Conservation (phyloP, 2,113 vertebrate species). For the Rhynchopsitta pachyrhyncha region DNA sequence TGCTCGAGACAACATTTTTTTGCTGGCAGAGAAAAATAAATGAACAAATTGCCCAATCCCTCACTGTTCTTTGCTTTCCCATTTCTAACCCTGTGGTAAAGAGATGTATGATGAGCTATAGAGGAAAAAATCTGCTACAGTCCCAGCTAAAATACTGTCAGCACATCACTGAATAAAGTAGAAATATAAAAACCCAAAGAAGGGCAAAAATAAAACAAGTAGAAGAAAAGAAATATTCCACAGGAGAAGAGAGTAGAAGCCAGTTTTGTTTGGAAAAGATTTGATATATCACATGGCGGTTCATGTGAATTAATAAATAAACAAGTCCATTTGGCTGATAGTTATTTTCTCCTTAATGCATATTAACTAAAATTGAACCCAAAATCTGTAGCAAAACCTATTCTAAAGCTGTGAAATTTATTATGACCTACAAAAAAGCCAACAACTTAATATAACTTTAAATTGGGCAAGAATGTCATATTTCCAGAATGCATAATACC, state of each 20-base stretch:
- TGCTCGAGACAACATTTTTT: background rate
- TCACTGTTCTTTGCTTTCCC: background rate
- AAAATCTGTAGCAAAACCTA: background rate
- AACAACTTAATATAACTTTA: background rate
- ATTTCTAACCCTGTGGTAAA: slow-evolving; percentile 44
- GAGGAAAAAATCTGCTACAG: slow-evolving; percentile 51
- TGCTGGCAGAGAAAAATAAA: slow-evolving; percentile 29
- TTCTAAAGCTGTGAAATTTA: background rate
- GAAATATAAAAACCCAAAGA: background rate
- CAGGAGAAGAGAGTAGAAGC: background rate
- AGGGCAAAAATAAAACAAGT: background rate
- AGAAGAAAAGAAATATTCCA: background rate
- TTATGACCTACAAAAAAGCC: background rate
- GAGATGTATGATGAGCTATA: slow-evolving; percentile 34
- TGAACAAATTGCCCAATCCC: background rate
- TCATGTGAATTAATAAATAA: background rate
- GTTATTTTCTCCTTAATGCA: background rate
- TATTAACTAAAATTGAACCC: background rate
- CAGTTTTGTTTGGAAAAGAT: background rate
- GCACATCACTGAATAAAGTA: background rate
- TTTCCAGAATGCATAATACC: background rate
- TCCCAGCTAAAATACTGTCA: slow-evolving; percentile 20
- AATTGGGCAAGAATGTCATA: background rate
- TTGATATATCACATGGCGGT: background rate
- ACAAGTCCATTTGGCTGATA: background rate